These are phyloP conservation scores for Dioctria rufipes DNA, from an alignment of 2,888 invertebrate genomes.

Conservation along the genomic window DNA sequence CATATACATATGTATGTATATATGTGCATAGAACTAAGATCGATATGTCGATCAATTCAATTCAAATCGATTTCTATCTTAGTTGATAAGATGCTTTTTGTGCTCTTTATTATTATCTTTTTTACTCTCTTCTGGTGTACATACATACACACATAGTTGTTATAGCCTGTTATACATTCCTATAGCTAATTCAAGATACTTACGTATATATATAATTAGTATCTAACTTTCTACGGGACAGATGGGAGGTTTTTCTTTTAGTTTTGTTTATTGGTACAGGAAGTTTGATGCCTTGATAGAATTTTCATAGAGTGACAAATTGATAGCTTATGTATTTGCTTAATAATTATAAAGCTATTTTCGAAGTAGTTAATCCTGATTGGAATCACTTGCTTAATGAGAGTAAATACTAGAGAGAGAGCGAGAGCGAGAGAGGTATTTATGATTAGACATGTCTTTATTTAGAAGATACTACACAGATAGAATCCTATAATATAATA, in stretches of 20 bases:
- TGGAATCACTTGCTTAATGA: no score
- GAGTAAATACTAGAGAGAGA: no score
- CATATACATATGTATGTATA: not conserved
- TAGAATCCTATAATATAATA: no score
- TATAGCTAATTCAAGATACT: no score
- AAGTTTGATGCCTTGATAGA: conserved; percentile 36
- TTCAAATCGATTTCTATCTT: not conserved
- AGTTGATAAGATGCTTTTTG: not conserved
- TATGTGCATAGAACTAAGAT: not conserved
- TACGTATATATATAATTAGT: not conserved
- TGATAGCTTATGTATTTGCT: conserved; percentile 35
- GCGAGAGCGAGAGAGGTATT: no score
- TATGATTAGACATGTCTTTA: no score
- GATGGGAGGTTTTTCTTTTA: not conserved
- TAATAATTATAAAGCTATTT: conserved; percentile 21
- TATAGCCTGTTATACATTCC: not conserved
- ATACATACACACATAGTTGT: no score
- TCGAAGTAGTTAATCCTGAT: not conserved
- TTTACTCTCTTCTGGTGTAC: not conserved
- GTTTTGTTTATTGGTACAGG: conserved; percentile 16
- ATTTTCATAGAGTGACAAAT: conserved; percentile 47
- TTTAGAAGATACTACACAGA: no score
- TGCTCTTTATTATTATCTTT: not conserved
- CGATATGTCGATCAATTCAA: conserved; percentile 2
- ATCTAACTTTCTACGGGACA: not conserved